Conservation (phyloP, 1,140 invertebrate species). For the Formica selysi region DNA sequence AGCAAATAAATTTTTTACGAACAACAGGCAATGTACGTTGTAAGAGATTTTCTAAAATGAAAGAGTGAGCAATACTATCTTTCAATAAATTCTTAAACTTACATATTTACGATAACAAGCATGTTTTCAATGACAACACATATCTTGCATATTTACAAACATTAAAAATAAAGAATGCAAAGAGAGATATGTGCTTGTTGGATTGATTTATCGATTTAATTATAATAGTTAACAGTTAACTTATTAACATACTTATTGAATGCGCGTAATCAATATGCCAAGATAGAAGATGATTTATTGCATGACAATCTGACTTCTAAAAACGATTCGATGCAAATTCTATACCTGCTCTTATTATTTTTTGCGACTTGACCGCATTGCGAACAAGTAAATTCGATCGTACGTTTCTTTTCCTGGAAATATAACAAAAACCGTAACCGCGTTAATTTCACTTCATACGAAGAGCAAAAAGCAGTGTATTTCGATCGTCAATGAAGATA, state of each 20-base stretch:
- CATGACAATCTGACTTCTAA: conserved; percentile 10
- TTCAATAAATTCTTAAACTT: not conserved
- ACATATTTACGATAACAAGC: not conserved
- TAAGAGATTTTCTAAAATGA: not conserved
- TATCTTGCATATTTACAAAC: not conserved
- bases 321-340: conserved; percentile 5
- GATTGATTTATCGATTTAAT: not conserved
- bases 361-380: conserved; percentile 52
- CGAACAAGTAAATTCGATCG: conserved; percentile 35
- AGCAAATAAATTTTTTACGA: not conserved
- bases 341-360: not conserved
- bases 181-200: not conserved
- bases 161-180: not conserved
- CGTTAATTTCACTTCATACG: conserved; percentile 24
- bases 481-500: conserved; percentile 9
- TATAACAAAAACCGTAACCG: not conserved
- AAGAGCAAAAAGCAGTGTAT: not conserved
- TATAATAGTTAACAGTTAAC: not conserved
- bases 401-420: conserved; percentile 30
- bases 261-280: not conserved
- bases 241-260: not conserved
- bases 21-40: not conserved
- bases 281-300: not conserved
- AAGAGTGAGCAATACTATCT: not conserved
- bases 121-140: not conserved